These are phyloP conservation scores for Molanna angustata DNA, from an alignment of 2,888 invertebrate genomes.

Conservation along the genomic window DNA sequence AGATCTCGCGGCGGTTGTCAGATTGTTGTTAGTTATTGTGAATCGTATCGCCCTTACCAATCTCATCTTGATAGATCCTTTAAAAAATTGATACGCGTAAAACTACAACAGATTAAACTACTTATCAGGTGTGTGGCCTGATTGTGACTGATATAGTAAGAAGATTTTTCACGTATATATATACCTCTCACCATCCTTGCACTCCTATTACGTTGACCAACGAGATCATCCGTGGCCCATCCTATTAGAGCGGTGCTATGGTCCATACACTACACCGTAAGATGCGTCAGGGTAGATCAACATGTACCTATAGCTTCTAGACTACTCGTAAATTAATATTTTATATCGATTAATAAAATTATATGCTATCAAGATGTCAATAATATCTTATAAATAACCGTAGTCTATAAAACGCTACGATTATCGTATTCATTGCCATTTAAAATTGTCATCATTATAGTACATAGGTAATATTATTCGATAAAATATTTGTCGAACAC, in stretches of 20 bases:
- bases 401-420: too few relatives aligned
- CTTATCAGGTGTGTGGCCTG: slow-evolving; percentile 20
- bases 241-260: slow-evolving; percentile 20
- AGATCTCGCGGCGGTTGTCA: background rate
- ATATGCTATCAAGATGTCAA: too few relatives aligned
- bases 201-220: slow-evolving; percentile 24
- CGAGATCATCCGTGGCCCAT: slow-evolving; percentile 24
- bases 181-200: slow-evolving; percentile 28
- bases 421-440: too few relatives aligned
- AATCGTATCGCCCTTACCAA: slow-evolving; percentile 15
- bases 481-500: too few relatives aligned
- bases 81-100: slow-evolving; percentile 1
- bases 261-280: background rate
- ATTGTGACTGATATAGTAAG: slow-evolving; percentile 28
- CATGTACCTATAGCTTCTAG: too few relatives aligned
- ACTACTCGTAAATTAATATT: too few relatives aligned
- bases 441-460: too few relatives aligned
- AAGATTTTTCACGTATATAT: slow-evolving; percentile 24
- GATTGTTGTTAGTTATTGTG: background rate
- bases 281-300: slow-evolving; percentile 4
- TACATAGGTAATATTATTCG: too few relatives aligned
- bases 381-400: too few relatives aligned
- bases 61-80: slow-evolving; percentile 16
- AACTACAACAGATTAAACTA: slow-evolving; percentile 6
- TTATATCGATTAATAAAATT: too few relatives aligned